A percentile compares a stretch with the other conserved stretches of the same genome.
These are phyloP conservation scores for Tapera naevia DNA, from an alignment of 2,797 vertebrate genomes.

Conservation along the genomic window DNA sequence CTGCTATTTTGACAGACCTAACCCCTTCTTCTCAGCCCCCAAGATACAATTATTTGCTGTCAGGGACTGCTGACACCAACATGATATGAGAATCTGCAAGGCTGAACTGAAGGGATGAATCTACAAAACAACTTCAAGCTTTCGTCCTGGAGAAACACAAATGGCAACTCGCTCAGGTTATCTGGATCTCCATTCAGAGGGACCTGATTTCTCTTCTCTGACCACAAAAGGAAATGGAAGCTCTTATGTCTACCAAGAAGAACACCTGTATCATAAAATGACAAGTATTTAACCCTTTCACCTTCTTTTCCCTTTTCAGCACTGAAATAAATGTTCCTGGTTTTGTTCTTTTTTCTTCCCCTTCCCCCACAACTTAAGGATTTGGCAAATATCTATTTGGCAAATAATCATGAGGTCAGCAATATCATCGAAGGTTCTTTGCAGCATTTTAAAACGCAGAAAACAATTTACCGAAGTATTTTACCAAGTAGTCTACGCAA, in stretches of 20 bases:
- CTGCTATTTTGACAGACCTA: background rate
- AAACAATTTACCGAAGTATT: background rate
- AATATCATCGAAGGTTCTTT: background rate
- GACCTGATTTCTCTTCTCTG: background rate
- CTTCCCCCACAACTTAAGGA: rapidly evolving
- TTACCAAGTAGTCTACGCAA: background rate
- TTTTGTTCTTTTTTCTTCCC: background rate
- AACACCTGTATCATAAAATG: rapidly evolving
- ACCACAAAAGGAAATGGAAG: background rate
- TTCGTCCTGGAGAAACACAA: background rate
- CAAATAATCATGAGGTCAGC: background rate
- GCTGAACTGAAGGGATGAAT: background rate
- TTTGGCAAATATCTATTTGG: background rate
- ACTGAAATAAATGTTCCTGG: background rate
- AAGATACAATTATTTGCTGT: background rate
- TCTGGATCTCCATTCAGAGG: background rate
- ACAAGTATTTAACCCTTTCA: rapidly evolving
- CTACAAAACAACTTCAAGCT: background rate
- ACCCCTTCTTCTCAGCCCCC: background rate
- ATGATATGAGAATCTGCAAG: background rate
- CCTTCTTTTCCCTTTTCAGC: background rate
- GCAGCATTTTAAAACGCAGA: background rate
- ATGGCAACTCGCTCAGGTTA: background rate
- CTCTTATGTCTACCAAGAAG: background rate
- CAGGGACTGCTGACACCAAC: background rate